A percentile compares a stretch with the other conserved stretches of the same genome.
phyloP scores from a whole-genome alignment of 2,113 vertebrate genomes.

The Ctenodactylus gundi region DNA sequence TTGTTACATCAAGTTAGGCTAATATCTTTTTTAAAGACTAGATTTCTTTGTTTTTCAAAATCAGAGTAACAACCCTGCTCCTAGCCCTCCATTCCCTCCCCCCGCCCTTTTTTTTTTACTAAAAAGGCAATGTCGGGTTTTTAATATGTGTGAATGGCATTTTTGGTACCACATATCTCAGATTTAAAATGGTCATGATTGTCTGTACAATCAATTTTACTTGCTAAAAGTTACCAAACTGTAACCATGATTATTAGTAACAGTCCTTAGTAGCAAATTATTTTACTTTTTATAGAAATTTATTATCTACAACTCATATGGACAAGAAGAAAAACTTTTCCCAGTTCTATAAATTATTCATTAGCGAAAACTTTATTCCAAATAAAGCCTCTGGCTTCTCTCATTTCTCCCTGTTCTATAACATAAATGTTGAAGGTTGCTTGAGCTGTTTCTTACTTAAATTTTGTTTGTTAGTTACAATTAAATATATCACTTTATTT shows the following conservation, averaged over 20 bases:
- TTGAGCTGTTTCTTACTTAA: neutral
- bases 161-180: neutral
- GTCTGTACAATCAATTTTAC: neutral
- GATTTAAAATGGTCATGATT: constrained; percentile 1
- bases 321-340: neutral
- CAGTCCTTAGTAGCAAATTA: neutral
- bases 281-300: neutral
- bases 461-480: constrained; percentile 7
- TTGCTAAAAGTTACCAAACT: neutral
- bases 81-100: too few relatives aligned
- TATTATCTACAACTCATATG: neutral
- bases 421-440: neutral
- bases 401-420: neutral
- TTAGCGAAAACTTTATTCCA: neutral
- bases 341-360: constrained; percentile 27
- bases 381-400: neutral
- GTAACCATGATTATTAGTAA: too few relatives aligned
- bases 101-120: neutral
- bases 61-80: neutral
- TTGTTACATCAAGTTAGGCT: neutral
- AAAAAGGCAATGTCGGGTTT: neutral
- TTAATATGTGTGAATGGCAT: neutral
- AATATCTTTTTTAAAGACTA: neutral
- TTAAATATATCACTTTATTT: constrained; percentile 22
- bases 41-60: constrained; percentile 39